phyloP scores from a whole-genome alignment of 2,113 vertebrate genomes.

The Verasper variegatus region DNA sequence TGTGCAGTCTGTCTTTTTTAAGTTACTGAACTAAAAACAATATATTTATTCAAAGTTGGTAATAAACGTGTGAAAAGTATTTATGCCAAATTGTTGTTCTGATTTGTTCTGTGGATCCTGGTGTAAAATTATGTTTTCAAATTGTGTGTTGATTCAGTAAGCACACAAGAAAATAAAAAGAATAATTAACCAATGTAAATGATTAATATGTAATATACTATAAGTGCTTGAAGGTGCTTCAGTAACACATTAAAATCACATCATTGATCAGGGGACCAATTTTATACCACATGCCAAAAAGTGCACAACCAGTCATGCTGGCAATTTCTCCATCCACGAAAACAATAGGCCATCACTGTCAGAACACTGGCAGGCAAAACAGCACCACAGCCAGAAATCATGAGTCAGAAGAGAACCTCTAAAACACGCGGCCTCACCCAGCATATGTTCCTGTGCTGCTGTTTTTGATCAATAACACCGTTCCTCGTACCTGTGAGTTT shows the following conservation, averaged over 20 bases:
- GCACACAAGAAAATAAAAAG: no score
- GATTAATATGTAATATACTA: not conserved
- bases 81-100: no score
- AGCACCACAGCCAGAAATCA: conserved; percentile 27
- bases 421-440: not conserved
- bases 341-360: conserved; percentile 13
- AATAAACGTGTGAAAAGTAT: not conserved
- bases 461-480: conserved; percentile 4
- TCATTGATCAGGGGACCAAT: conserved; percentile 9
- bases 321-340: conserved; percentile 22
- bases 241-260: not conserved
- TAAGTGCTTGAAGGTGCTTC: not conserved
- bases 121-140: no score
- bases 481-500: conserved; percentile 73
- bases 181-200: no score
- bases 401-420: conserved; percentile 14
- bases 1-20: not conserved
- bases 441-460: not conserved
- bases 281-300: conserved; percentile 4
- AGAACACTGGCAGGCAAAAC: conserved; percentile 31
- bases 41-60: not conserved
- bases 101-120: no score
- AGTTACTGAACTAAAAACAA: not conserved
- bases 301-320: not conserved
- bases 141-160: no score